Percentiles rank a stretch among this genome's conserved stretches.
Conservation (phyloP, 2,797 vertebrate species). For the Lepilemur ruficaudatus region DNA sequence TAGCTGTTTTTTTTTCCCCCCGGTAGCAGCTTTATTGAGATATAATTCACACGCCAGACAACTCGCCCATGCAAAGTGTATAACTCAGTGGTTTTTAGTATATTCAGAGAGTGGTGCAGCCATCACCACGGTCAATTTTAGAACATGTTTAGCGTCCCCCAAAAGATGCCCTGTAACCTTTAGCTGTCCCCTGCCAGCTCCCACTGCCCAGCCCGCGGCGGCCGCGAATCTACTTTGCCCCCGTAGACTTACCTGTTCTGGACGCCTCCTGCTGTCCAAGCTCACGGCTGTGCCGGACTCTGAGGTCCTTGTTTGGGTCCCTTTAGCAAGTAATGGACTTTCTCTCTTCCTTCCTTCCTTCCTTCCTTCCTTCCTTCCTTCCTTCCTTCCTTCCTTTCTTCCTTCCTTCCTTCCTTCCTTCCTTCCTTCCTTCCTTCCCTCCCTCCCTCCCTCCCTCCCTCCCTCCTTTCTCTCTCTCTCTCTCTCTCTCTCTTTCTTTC, state of each 20-base stretch:
- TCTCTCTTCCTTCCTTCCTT: no score
- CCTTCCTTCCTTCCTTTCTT: rapidly evolving
- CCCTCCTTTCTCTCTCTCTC: no score
- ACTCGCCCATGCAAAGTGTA: background rate
- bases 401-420: no score
- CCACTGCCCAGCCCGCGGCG: background rate
- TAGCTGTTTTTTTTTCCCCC: background rate
- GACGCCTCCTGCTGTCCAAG: rapidly evolving
- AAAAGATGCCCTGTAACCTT: background rate
- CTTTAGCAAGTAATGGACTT: no score
- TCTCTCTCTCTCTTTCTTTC: rapidly evolving
- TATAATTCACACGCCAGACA: background rate
- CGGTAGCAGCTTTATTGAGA: background rate
- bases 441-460: no score
- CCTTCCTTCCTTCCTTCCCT: background rate
- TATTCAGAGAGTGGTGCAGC: background rate
- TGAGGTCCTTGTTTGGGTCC: background rate
- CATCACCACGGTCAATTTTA: background rate
- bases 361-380: no score
- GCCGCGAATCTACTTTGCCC: no score
- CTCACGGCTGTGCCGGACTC: background rate
- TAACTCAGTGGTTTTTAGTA: background rate
- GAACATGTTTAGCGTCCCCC: background rate
- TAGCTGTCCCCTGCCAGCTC: background rate
- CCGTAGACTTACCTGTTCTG: rapidly evolving